Base-by-base conservation (phyloP, 2,113 vertebrate genomes). In the Actinemys pallida region DNA sequence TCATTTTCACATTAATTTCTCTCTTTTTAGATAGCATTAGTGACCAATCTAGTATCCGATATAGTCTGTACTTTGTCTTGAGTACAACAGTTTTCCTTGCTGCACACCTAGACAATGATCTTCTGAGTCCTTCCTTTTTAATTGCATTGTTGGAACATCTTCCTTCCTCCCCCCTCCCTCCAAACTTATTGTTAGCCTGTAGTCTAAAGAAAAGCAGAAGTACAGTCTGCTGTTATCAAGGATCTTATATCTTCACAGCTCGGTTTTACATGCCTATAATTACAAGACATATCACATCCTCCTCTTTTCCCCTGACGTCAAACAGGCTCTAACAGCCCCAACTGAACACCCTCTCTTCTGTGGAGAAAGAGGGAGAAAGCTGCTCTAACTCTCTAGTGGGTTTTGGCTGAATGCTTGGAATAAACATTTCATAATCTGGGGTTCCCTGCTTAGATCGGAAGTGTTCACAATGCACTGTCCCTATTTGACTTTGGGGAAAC, bases 391-490 rank as follows among this genome's bases (percentile, higher is more conserved):
- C 56, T 72, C 45, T 79, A 2, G 22, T 42, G 20, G 14, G 1
- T 89, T 91, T 87, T 90, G 31, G 22, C 89, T 54, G 47, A 47
- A 93, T n/a, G 19, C 4, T 17, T 27, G 82, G 76, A 81, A 91
- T 6, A 1, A 94, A 10, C 7, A 35, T 8, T 19, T 82, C 86
- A 59, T 59, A 83, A 81, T 19, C 31, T 75, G 69, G 62, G 9
- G 5, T 81, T 29, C 39, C 6, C 39, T 45, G 24, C 11, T 76
- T 27, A 45, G 72, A 69, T 3, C 7, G 4, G 8, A 69, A 69
- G 31, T n/a, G 65, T 69, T 69, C 16, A n/a, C n/a, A 65, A 65
- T 35, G 35, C 65, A n/a, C 31, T 69, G 65, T n/a, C 42, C 42
- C 42, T 76, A 25, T 76, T 76, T 76, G 10, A 76, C 22, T 76